Evolutionary conservation across 2,888 invertebrate genomes (phyloP).

Genomic region (Meloe dianella): DNA sequence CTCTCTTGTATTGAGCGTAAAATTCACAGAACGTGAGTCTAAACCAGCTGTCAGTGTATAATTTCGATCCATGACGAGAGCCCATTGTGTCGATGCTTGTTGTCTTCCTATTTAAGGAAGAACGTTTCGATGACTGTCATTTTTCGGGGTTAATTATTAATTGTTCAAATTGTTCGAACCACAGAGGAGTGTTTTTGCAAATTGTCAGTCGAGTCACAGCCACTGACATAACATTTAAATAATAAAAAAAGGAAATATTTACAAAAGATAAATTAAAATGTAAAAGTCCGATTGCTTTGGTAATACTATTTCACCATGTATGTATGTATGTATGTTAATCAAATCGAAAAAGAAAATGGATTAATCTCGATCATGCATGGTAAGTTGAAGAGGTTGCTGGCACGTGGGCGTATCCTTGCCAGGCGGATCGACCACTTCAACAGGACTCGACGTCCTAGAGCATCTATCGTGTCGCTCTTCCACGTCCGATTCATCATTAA

Average conservation of each 20-base stretch:
- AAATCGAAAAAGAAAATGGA: constrained; percentile 23
- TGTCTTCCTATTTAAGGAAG: background rate
- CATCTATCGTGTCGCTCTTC: constrained; percentile 54
- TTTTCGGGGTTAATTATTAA: background rate
- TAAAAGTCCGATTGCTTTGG: constrained; percentile 41
- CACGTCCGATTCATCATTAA: constrained; percentile 78
- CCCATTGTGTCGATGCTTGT: background rate
- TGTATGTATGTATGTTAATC: constrained; percentile 36
- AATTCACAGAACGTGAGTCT: background rate
- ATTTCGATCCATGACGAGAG: constrained; percentile 7
- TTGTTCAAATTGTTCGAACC: background rate
- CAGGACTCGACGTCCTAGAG: constrained; percentile 61
- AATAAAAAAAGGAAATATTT: constrained; percentile 25
- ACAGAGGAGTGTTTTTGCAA: background rate
- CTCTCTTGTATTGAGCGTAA: background rate
- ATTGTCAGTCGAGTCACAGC: constrained; percentile 46
- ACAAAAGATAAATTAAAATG: constrained; percentile 32
- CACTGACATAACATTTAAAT: constrained; percentile 45
- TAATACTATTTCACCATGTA: constrained; percentile 37
- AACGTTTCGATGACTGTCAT: background rate
- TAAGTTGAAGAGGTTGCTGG: constrained; percentile 70
- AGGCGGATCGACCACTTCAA: constrained; percentile 58
- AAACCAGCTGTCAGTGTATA: background rate
- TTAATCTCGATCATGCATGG: constrained; percentile 72
- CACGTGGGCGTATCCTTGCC: constrained; percentile 55